Evolutionary conservation across 2,113 vertebrate species (phyloP), one percentile per base, ranked within the genome.

Genomic region (Tamias sibiricus): DNA sequence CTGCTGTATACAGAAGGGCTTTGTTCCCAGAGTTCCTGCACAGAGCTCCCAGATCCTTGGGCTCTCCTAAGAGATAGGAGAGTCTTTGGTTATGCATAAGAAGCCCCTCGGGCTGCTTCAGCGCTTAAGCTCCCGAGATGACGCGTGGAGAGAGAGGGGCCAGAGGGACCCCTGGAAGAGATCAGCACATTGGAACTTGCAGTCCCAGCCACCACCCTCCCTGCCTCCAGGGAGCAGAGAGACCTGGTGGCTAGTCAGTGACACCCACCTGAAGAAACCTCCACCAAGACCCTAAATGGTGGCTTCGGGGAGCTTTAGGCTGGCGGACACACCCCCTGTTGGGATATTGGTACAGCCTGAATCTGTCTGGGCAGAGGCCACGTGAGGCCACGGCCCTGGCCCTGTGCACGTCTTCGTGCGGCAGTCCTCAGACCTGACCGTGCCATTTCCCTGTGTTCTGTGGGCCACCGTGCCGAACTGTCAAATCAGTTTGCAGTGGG

Each of bases 321-420:
- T 35, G 57, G 35, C 1, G 6, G 52, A 2, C 6, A 40, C 12
- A 24, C 35, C 47, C 2, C 0, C 1, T 32, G 7, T 4, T 0
- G 14, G 44, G 40, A 74, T 16, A n/a, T 72, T 57, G 57, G 0
- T 16, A 19, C 3, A 42, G 20, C 54, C 54, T 0, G 54, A 11
- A 3, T 64, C 52, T 30, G 30, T 0, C 24, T 8, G 6, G 35
- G 14, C 8, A 22, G 54, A 57, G 71, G 37, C 9, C 22, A 52
- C 49, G 13, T 52, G 49, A 2, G 4, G 16, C 49, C 16, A 4
- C 49, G 16, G 49, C 10, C n/a, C 44, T 20, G 9, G 0, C 24
- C 14, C 44, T 47, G 0, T 10, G 26, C 1, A 13, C 6, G 3
- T 68, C 72, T 79, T 52, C 69, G 12, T 20, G 42, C 40, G 49